Base-by-base conservation (phyloP, 2,888 invertebrate species). In the Tethea ocularis region DNA sequence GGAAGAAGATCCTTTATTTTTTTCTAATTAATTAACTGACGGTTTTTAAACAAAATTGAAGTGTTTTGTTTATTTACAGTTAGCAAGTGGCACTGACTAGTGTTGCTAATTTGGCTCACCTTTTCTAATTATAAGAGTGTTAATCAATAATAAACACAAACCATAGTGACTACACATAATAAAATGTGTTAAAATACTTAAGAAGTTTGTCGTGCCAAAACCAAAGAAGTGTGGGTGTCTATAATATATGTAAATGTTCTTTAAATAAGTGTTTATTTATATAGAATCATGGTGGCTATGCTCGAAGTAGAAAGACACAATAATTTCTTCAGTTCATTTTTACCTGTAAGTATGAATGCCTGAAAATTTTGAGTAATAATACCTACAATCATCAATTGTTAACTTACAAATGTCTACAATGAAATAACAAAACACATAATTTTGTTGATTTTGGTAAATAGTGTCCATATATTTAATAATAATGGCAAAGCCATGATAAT, bases 301-400 rank as follows among this genome's bases (percentile, higher is more conserved):
- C 64, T 89, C 29, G 86, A 86, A 70, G 77, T 86, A 38, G 83
- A 83, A 70, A 81, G 84, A 67, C 79, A 86, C 71, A 90, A 89
- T 78, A 86, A 87, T 68, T 92, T 84, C 72, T 92, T 93, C 68
- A 82, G 82, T 63, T 86, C 91, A 5, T 92, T 93, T 72, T 76
- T 93, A 69, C 92, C 92, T 72, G 92, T 93, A 84, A 93, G 92
- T 91, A 63, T 41, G n/a, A n/a, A n/a, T n/a, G n/a, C n/a, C n/a
- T n/a, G n/a, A n/a, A n/a, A n/a, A n/a, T n/a, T n/a, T n/a, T n/a
- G n/a, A n/a, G n/a, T n/a, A n/a, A n/a, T n/a, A n/a, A n/a, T n/a
- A n/a, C n/a, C n/a, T n/a, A n/a, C n/a, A n/a, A n/a, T n/a, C n/a
- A n/a, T n/a, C n/a, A n/a, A n/a, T n/a, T n/a, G n/a, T n/a, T n/a